These are phyloP conservation scores for Aspiorhynchus laticeps DNA, from an alignment of 2,113 vertebrate genomes.

Conservation along the genomic window DNA sequence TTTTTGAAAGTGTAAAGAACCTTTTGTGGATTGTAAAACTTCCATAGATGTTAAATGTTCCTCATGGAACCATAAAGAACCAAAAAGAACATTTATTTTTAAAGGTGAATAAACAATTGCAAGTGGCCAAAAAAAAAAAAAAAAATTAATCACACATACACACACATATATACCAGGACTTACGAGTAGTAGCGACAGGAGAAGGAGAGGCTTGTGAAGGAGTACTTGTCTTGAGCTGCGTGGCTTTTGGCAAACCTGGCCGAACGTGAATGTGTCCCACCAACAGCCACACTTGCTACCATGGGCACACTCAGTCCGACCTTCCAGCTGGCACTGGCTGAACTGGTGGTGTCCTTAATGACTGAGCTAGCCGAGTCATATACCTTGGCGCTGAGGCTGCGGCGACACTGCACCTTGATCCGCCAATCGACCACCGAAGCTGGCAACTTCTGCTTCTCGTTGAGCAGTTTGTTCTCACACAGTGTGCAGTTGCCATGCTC, in stretches of 20 bases:
- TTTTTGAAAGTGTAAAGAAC: too few species aligned
- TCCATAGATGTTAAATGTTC: neutral
- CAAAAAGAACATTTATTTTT: neutral
- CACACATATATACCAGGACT: conserved; percentile 27
- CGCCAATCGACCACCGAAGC: conserved; percentile 46
- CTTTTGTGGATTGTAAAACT: neutral
- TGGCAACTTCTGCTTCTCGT: conserved; percentile 53
- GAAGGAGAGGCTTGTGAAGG: conserved; percentile 53
- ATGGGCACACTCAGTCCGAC: conserved; percentile 43
- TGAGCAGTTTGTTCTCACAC: conserved; percentile 59
- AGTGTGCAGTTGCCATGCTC: conserved; percentile 59
- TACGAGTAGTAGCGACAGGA: conserved; percentile 62
- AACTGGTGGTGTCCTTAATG: conserved; percentile 20
- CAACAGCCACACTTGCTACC: neutral
- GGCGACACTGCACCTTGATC: conserved; percentile 44
- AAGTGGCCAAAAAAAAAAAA: too few species aligned
- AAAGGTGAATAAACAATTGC: neutral
- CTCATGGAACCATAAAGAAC: neutral
- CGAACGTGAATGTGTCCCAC: conserved; percentile 56
- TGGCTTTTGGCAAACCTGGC: conserved; percentile 30
- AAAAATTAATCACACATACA: neutral
- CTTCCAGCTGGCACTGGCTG: conserved; percentile 41
- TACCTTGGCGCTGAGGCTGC: conserved; percentile 12
- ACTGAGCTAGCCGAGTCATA: conserved; percentile 6
- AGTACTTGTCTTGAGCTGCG: conserved; percentile 59